Conservation (phyloP, 2,888 invertebrate species). For the Drosophila monieri region DNA sequence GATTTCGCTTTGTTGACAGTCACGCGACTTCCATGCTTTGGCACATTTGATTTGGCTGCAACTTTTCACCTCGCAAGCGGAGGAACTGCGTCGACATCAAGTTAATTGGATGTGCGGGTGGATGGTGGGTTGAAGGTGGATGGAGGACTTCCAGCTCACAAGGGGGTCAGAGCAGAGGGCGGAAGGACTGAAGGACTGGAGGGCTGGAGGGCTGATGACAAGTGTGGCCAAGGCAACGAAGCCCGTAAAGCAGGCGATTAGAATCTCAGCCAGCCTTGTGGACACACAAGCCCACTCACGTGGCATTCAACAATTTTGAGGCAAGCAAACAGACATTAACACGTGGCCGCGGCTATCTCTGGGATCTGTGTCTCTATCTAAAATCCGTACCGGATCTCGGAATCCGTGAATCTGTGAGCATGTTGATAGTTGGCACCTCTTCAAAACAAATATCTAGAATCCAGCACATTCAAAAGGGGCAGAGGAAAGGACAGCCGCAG, state of each 20-base stretch:
- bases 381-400: slow-evolving; percentile 8
- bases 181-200: slow-evolving; percentile 7
- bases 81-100: slow-evolving; percentile 44
- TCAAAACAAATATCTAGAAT: slow-evolving; percentile 26
- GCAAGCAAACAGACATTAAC: slow-evolving; percentile 60
- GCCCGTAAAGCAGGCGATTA: slow-evolving; percentile 43
- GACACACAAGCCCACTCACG: slow-evolving; percentile 10
- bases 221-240: slow-evolving; percentile 46
- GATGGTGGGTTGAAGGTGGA: neutral
- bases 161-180: neutral
- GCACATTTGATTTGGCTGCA: slow-evolving; percentile 69
- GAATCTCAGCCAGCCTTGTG: slow-evolving; percentile 46
- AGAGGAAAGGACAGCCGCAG: slow-evolving; percentile 10
- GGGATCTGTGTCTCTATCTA: slow-evolving; percentile 10
- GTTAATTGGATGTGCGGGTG: slow-evolving; percentile 66
- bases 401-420: slow-evolving; percentile 28
- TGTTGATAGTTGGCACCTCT: slow-evolving; percentile 38
- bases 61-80: slow-evolving; percentile 68
- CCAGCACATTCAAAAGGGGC: slow-evolving; percentile 3
- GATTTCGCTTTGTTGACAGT: slow-evolving; percentile 60
- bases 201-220: slow-evolving; percentile 5
- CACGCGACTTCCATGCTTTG: slow-evolving; percentile 66
- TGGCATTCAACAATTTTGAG: slow-evolving; percentile 51
- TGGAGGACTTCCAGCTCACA: neutral
- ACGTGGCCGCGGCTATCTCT: slow-evolving; percentile 35